Evolutionary conservation across 2,797 vertebrate species (phyloP), one percentile per base, ranked within the genome.

Genomic region (Leptatherina wallacei): DNA sequence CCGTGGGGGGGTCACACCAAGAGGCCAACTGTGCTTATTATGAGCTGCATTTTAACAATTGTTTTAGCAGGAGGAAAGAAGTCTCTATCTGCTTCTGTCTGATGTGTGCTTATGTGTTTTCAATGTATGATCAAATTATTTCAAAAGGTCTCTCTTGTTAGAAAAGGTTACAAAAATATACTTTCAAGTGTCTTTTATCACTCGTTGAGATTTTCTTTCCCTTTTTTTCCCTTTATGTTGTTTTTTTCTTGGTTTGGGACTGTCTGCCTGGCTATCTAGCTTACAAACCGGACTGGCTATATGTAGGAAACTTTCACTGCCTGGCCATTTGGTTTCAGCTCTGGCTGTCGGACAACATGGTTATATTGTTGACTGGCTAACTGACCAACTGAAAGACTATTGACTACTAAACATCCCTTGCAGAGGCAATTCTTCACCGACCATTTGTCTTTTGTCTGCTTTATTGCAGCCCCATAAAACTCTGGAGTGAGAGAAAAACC

Each of bases 401-500:
- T 67, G 77, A 83, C 81, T 52, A 36, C 61, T 87, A 65, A 89
- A 88, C 3, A 5, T 68, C 56, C 69, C 16, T 38, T 49, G 63
- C 84, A 83, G 73, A 78, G 58, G 73, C 78, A 82, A 49, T 88
- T 88, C 84, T 80, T 80, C 67, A 65, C 80, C 64, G 65, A 75
- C 89, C 91, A 91, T 93, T 92, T 93, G 91, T 87, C 88, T 86
- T 85, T 85, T 78, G 78, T 78, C 79, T 80, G 55, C 77, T 91
- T 91, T 93, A 91, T 84, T 84, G 69, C 73, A n/a, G 63, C 33
- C 6, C 71, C 82, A 74, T 91, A 91, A 90, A 91, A 79, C 74
- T 73, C 22, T 14, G 29, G 69, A 68, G 84, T 74, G 85, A 82
- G 82, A 73, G 79, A 75, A 66, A 58, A 77, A 44, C 85, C 73